Evolutionary conservation across 2,888 invertebrate genomes (phyloP), one percentile per base, ranked within the genome.

Genomic region (Sinodicranocentrus sp.): DNA sequence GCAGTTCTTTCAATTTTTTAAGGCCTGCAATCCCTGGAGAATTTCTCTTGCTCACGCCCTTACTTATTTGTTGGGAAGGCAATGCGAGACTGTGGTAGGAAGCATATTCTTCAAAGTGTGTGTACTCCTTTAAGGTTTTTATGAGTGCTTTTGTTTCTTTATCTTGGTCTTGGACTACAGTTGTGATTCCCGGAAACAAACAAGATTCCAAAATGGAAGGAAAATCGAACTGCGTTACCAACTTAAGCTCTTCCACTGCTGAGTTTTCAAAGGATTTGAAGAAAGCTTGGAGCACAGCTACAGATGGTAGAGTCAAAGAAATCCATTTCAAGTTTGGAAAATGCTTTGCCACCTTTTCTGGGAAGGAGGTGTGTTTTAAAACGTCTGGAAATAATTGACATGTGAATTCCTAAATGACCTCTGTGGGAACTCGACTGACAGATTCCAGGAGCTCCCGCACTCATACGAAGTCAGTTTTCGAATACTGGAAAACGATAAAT

Each of bases 141-240:
- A 84, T 23, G 17, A 78, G 19, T 21, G 80, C 19, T 26, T 80
- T 44, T 8, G 85, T 84, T 10, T 28, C 70, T 3, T 52, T n/a
- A n/a, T n/a, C n/a, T n/a, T n/a, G n/a, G n/a, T n/a, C n/a, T n/a
- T n/a, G n/a, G n/a, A n/a, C n/a, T n/a, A n/a, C n/a, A n/a, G n/a
- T n/a, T n/a, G n/a, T n/a, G n/a, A n/a, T n/a, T n/a, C n/a, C n/a
- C n/a, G n/a, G n/a, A n/a, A n/a, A n/a, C n/a, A n/a, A n/a, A n/a
- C n/a, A n/a, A n/a, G n/a, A n/a, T n/a, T n/a, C n/a, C n/a, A n/a
- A n/a, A n/a, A n/a, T n/a, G n/a, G n/a, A n/a, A n/a, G n/a, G n/a
- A n/a, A n/a, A n/a, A 52, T 88, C 88, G 71, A 85, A 88, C 26
- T 87, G 87, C 0, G 88, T 88, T 68, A 87, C 87, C 15, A 88